A percentile compares a stretch with the other conserved stretches of the same genome.
phyloP scores from a whole-genome alignment of 2,113 vertebrate species.

The Istiophorus platypterus region DNA sequence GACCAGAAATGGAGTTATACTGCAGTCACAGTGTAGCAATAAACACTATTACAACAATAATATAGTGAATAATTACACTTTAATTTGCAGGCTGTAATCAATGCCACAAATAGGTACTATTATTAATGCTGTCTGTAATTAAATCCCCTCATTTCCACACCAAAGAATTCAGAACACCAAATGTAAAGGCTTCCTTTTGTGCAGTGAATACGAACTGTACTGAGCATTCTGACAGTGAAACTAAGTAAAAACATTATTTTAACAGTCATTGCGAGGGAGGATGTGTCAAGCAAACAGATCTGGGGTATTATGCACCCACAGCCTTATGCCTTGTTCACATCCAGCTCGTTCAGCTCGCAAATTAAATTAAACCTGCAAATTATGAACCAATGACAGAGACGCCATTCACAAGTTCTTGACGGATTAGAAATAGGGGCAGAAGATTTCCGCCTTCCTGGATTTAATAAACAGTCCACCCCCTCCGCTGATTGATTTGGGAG shows the following conservation, averaged over 20 bases:
- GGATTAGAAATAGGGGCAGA: constrained; percentile 15
- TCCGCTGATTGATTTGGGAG: constrained; percentile 48
- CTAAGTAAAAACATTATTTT: background rate
- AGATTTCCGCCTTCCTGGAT: constrained; percentile 23
- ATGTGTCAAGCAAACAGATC: constrained; percentile 16
- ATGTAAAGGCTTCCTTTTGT: background rate
- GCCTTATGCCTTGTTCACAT: background rate
- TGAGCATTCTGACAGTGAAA: background rate
- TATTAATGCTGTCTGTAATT: background rate
- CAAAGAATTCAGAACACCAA: background rate
- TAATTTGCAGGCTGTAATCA: too few species aligned
- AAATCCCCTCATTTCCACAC: background rate
- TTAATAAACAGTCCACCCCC: constrained; percentile 13
- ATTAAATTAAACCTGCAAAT: constrained; percentile 41
- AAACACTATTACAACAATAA: too few species aligned
- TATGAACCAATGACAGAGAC: constrained; percentile 27
- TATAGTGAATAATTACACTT: too few species aligned
- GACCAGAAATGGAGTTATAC: too few species aligned
- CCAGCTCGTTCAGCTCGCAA: constrained; percentile 18
- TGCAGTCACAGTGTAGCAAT: too few species aligned
- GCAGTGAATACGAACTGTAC: background rate
- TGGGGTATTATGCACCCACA: background rate
- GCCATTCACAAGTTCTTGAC: constrained; percentile 32
- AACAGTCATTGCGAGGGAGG: background rate
- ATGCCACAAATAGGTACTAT: background rate